These are phyloP conservation scores for Lacerta bilineata DNA, from an alignment of 2,797 vertebrate species.

Conservation along the genomic window DNA sequence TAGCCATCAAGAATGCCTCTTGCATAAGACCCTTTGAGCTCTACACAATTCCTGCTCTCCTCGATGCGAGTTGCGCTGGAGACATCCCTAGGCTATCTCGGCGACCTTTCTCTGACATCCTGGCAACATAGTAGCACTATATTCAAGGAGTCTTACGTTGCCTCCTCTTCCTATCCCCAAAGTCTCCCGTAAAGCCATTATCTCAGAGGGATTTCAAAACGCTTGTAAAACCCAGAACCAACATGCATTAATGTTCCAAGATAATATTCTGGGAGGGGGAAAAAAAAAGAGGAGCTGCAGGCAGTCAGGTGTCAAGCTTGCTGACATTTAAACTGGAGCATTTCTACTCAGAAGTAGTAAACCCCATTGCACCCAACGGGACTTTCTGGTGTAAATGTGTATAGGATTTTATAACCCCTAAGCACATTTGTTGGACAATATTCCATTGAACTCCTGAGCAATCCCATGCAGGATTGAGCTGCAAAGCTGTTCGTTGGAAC, in stretches of 20 bases:
- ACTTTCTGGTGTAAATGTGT: neutral
- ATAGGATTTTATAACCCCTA: neutral
- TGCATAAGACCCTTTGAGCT: neutral
- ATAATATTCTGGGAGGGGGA: neutral
- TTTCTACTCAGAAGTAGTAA: neutral
- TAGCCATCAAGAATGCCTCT: neutral
- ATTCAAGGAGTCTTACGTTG: neutral
- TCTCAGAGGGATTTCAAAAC: neutral
- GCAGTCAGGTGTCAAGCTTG: neutral
- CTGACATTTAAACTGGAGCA: neutral
- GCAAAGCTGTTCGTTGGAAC: no score
- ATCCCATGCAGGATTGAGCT: no score
- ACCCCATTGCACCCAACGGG: neutral
- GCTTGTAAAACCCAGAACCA: neutral
- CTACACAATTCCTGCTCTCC: neutral
- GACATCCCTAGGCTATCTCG: no score
- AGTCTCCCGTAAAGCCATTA: neutral
- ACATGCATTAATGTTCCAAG: neutral
- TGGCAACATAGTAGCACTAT: neutral
- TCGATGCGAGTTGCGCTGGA: neutral
- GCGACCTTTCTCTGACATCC: no score
- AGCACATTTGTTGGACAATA: neutral
- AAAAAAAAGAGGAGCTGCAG: no score
- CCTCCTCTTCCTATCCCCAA: neutral
- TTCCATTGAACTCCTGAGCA: neutral